A percentile compares a stretch with the other conserved stretches of the same genome.
phyloP scores from a whole-genome alignment of 2,797 vertebrate species.

The Heliangelus exortis region DNA sequence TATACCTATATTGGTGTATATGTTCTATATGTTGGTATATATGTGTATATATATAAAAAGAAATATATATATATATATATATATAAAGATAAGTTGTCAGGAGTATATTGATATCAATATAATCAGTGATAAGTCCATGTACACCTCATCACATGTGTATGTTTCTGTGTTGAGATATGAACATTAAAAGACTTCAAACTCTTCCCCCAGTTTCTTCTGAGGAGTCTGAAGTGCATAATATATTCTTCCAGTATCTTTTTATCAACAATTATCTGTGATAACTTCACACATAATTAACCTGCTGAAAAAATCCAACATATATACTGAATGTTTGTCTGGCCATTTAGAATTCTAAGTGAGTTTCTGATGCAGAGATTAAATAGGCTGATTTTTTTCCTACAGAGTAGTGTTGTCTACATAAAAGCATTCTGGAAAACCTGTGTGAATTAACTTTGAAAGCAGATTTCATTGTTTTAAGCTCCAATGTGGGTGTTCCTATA shows the following conservation, averaged over 20 bases:
- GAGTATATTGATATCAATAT: not conserved
- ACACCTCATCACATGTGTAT: fast-evolving
- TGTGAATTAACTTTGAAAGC: not conserved
- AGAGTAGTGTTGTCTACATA: not conserved
- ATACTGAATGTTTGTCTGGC: not conserved
- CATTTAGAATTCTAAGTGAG: not conserved
- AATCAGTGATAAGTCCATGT: not conserved
- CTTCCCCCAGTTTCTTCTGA: not conserved
- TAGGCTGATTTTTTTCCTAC: not conserved
- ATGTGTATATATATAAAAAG: no score
- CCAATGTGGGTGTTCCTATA: not conserved
- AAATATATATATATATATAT: not conserved
- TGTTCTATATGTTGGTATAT: no score
- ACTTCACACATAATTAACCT: not conserved
- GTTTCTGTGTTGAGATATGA: not conserved
- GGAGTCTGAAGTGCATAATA: not conserved
- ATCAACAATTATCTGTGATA: not conserved
- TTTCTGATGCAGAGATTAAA: not conserved
- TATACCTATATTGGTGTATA: no score
- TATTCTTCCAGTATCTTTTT: not conserved
- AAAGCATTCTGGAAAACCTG: not conserved
- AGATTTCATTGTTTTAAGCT: not conserved
- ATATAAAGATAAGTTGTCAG: not conserved
- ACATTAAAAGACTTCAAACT: not conserved
- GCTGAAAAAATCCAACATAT: not conserved